These are phyloP conservation scores for Drosophila albomicans DNA, from an alignment of 1,140 invertebrate genomes.

Conservation along the genomic window DNA sequence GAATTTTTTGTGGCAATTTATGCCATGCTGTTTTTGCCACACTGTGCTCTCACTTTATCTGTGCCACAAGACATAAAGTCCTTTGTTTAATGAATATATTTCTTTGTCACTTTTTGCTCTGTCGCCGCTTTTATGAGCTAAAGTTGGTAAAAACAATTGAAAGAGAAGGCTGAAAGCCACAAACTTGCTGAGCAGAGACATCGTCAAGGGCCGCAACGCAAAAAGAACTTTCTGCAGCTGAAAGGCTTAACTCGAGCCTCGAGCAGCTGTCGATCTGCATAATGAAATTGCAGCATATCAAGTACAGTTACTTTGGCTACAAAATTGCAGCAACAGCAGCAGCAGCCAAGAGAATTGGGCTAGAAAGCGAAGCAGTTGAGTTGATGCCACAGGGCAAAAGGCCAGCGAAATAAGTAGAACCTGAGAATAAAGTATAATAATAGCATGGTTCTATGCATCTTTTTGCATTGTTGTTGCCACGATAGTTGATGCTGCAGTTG, in stretches of 20 bases:
- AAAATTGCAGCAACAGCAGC: conserved; percentile 38
- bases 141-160: conserved; percentile 47
- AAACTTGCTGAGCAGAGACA: conserved; percentile 13
- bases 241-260: neutral
- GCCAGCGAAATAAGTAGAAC: conserved; percentile 63
- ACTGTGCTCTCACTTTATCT: neutral
- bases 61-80: conserved; percentile 20
- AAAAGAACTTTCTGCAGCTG: conserved; percentile 1
- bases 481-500: conserved; percentile 7
- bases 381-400: conserved; percentile 55
- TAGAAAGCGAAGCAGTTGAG: conserved; percentile 35
- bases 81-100: conserved; percentile 46
- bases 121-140: conserved; percentile 33
- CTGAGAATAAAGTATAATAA: conserved; percentile 54
- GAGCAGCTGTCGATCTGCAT: conserved; percentile 68
- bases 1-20: too few species aligned
- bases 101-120: conserved; percentile 4
- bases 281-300: conserved; percentile 70
- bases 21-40: neutral
- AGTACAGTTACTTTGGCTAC: conserved; percentile 63
- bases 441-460: neutral
- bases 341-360: conserved; percentile 19
- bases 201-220: neutral
- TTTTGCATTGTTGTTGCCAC: conserved; percentile 4
- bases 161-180: conserved; percentile 28